Base-by-base conservation (phyloP, 2,888 invertebrate species). In the Matsumyia berberina region DNA sequence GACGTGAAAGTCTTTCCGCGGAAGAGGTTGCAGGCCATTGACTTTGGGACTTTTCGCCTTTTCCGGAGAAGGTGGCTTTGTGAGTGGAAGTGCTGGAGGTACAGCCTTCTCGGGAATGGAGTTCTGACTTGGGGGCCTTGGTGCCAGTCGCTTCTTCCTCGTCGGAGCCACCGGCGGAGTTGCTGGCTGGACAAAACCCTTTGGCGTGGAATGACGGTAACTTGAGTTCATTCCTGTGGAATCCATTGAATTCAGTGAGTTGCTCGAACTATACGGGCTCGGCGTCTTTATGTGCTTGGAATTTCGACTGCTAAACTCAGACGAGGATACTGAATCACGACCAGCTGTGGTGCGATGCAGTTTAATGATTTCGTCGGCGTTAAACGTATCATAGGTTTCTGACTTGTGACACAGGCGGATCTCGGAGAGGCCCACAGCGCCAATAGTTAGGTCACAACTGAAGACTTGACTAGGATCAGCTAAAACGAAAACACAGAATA, bases 231-330 rank as follows among this genome's bases (percentile, higher is more conserved):
- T 89, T 44, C 92, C 92, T 24, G 92, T 89, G 5, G 92, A 92
- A 87, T 92, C 92, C 88, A 91, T 90, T 1, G 92, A 92, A 87
- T 92, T 92, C 3, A 92, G 88, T 6, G 92, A 92, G 67, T 92
- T 92, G 64, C 90, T 92, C 42, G 92, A 92, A 86, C 92, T 92
- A 49, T 92, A 92, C 6, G 91, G 92, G 88, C 92, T 92, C 76
- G 91, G 89, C 9, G 91, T 92, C 86, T 91, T 91, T 12, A 89
- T 88, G 57, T 91, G 88, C 86, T 91, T 91, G 8, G 91, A 91
- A 87, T 91, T 90, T 57, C 91, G 90, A 86, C 91, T 91, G 88
- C 91, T 92, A 66, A 90, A 90, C 77, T 91, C 91, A 17, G 91
- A 91, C 31, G 92, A 92, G 80, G 90, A 90, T 31, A 92, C 86